A percentile compares a stretch with the other conserved stretches of the same genome.
phyloP scores from a whole-genome alignment of 2,888 invertebrate species.

The Limnephilus lunatus region DNA sequence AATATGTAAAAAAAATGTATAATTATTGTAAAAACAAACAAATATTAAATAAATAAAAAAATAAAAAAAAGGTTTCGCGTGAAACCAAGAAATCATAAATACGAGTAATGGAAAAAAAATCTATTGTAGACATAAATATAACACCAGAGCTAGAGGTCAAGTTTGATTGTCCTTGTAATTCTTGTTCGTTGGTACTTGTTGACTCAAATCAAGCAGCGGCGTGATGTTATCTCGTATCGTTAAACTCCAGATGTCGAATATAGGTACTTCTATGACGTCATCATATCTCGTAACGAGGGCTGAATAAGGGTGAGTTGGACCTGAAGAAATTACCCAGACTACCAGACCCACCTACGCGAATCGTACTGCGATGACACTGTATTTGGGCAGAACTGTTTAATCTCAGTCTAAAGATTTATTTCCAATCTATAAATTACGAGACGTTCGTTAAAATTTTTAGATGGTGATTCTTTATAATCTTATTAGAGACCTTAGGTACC shows the following conservation, averaged over 20 bases:
- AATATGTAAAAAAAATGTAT: too few relatives aligned
- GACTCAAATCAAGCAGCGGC: neutral
- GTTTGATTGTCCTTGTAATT: neutral
- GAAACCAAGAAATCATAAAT: neutral
- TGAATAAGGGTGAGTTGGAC: neutral
- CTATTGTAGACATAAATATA: neutral
- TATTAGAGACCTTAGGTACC: neutral
- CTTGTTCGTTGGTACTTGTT: neutral
- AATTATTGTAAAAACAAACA: too few relatives aligned
- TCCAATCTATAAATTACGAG: neutral
- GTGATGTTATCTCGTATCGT: neutral
- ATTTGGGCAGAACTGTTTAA: neutral
- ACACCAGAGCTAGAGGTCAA: neutral
- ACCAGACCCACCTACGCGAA: neutral
- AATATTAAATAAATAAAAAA: too few relatives aligned
- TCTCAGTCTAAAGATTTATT: neutral
- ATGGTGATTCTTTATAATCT: neutral
- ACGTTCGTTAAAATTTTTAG: neutral
- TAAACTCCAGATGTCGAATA: neutral
- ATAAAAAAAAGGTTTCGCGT: neutral
- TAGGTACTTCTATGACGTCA: slow-evolving; percentile 2
- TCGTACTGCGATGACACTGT: neutral
- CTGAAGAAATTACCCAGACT: neutral
- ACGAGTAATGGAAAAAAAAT: neutral
- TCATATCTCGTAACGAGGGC: neutral